phyloP scores from a whole-genome alignment of 1,140 invertebrate genomes.

The Polypedilum vanderplanki region DNA sequence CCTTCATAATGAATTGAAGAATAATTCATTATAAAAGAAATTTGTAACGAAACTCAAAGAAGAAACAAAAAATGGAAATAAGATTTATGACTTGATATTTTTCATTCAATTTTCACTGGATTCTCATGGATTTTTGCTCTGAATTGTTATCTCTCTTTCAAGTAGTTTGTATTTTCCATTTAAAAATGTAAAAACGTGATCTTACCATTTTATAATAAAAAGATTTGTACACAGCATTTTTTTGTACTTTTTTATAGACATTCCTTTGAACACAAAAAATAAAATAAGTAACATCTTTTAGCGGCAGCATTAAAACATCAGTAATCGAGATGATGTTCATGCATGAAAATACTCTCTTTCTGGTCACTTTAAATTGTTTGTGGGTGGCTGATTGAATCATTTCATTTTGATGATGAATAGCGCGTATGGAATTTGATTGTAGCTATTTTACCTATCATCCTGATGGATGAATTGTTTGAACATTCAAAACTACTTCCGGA shows the following conservation, averaged over 20 bases:
- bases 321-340: neutral
- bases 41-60: neutral
- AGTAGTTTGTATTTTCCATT: constrained; percentile 18
- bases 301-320: too few relatives aligned
- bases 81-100: constrained; percentile 22
- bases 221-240: constrained; percentile 9
- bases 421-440: too few relatives aligned
- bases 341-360: too few relatives aligned
- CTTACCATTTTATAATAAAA: constrained; percentile 14
- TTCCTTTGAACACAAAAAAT: neutral
- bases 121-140: constrained; percentile 21
- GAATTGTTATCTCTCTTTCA: constrained; percentile 15
- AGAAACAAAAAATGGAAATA: neutral
- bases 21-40: constrained; percentile 25
- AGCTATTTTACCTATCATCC: too few relatives aligned
- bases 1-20: constrained; percentile 15
- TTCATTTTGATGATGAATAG: too few relatives aligned
- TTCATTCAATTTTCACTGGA: constrained; percentile 24
- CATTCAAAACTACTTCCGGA: too few relatives aligned
- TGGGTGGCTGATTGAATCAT: too few relatives aligned
- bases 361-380: too few relatives aligned
- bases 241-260: constrained; percentile 29
- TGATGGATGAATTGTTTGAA: too few relatives aligned
- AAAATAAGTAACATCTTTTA: neutral
- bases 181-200: constrained; percentile 16